Evolutionary conservation across 2,888 invertebrate genomes (phyloP), one percentile per base, ranked within the genome.

Genomic region (Pachliopta kotzebuea): DNA sequence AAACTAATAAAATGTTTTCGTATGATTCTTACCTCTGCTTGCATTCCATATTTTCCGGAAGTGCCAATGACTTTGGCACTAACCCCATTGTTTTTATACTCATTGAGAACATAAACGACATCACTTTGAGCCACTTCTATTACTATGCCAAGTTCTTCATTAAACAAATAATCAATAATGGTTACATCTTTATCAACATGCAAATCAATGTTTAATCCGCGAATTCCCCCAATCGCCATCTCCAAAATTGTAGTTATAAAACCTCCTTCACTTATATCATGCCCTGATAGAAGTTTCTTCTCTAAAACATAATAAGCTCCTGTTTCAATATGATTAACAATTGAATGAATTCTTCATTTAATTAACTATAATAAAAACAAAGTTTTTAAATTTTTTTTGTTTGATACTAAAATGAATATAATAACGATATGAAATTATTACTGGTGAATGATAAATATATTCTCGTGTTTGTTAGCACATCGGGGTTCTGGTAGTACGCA

Each of bases 221-320:
- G 94, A 65, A 98, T 90, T 49, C 99, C 98, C 64, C 95, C 98
- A 79, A 99, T 97, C n/a, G 96, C 96, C 98, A 99, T 99, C 90
- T 99, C 99, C 66, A 99, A 80, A 0, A 97, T 84, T 72, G 97
- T 96, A 0, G 96, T 96, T 53, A 99, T 92, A 42, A 99, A 91
- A 37, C 99, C 99, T 24, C 99, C 99, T 88, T 99, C 99, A 80
- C 98, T 99, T 7, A 99, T 93, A 83, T 99, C 99, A 82, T 99
- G 99, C 0, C 99, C 98, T 7, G 98, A 93, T 45, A 95, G 80
- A 14, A 97, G 84, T 78, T 94, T 94, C 4, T 93, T 93, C 71
- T 95, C 95, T 95, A 79, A 80, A 71, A 67, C 65, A 68, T 56
- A 56, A 20, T 62, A 45, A 52, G 11, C 14, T 14, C 14, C 14